These are phyloP conservation scores for Drosophila sucinea DNA, from an alignment of 1,140 invertebrate species.

Conservation along the genomic window DNA sequence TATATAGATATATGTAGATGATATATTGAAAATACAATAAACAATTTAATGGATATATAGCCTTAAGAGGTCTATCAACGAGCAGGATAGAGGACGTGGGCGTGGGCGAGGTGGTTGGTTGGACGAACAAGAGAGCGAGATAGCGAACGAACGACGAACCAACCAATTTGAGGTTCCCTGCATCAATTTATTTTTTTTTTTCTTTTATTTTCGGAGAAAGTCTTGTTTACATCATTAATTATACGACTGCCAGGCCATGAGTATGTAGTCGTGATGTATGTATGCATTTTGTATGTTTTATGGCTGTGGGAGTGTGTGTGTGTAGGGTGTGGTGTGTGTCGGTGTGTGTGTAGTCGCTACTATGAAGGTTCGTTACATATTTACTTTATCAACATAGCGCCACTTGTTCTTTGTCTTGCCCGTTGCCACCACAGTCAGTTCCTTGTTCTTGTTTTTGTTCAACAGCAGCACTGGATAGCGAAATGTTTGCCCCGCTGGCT, in stretches of 20 bases:
- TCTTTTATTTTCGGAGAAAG: conserved; percentile 39
- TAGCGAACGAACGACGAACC: conserved; percentile 21
- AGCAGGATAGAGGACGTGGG: conserved; percentile 15
- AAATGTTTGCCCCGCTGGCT: conserved; percentile 68
- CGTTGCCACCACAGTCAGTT: conserved; percentile 79
- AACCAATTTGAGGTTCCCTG: conserved; percentile 40
- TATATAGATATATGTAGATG: conserved; percentile 19
- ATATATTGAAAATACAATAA: conserved; percentile 14
- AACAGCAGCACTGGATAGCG: conserved; percentile 81
- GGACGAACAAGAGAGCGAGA: neutral
- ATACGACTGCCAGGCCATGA: conserved; percentile 43
- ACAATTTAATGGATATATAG: conserved; percentile 6
- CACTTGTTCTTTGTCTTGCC: conserved; percentile 82
- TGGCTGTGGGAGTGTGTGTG: conserved; percentile 27
- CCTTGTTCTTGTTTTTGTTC: conserved; percentile 82
- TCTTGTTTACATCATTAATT: conserved; percentile 58
- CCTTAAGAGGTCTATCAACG: neutral
- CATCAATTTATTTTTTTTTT: conserved; percentile 39
- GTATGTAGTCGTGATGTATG: conserved; percentile 39
- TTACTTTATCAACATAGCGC: conserved; percentile 83
- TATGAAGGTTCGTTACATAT: conserved; percentile 55
- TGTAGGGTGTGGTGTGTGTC: conserved; percentile 24
- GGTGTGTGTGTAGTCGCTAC: conserved; percentile 16
- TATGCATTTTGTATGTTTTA: conserved; percentile 26
- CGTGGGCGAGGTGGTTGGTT: neutral